These are phyloP conservation scores for Notothenia coriiceps DNA, from an alignment of 2,113 vertebrate genomes.

Conservation along the genomic window DNA sequence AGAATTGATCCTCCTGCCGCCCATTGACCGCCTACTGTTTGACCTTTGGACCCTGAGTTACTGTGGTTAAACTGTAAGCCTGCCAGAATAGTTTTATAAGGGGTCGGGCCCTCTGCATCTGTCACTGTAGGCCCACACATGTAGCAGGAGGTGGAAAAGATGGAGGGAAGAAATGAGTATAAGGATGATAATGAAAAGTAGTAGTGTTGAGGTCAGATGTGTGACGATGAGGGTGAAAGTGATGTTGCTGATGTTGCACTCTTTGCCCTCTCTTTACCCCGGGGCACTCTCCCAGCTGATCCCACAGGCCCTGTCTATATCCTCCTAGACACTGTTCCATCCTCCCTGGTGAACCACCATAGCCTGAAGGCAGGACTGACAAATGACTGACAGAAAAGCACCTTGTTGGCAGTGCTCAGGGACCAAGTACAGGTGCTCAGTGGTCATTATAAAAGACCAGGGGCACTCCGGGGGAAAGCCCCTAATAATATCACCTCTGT, in stretches of 20 bases:
- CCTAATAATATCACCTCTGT: slow-evolving; percentile 57
- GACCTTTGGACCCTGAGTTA: slow-evolving; percentile 63
- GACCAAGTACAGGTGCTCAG: slow-evolving; percentile 45
- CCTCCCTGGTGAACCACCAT: slow-evolving; percentile 39
- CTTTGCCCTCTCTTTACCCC: slow-evolving; percentile 20
- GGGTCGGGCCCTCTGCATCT: slow-evolving; percentile 40
- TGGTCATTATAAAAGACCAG: slow-evolving; percentile 66
- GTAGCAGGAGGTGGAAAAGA: background rate
- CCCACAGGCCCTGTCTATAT: slow-evolving; percentile 25
- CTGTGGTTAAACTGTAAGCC: slow-evolving; percentile 68
- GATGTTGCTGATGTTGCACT: slow-evolving; percentile 11
- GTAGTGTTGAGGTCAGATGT: background rate
- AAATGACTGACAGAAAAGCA: slow-evolving; percentile 64
- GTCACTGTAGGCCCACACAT: slow-evolving; percentile 50
- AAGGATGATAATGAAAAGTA: slow-evolving; percentile 8
- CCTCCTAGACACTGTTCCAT: slow-evolving; percentile 8
- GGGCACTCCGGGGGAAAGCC: slow-evolving; percentile 42
- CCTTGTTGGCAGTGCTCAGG: slow-evolving; percentile 59
- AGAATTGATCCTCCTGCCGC: slow-evolving; percentile 74
- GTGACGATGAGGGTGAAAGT: slow-evolving; percentile 26
- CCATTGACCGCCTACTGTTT: slow-evolving; percentile 59
- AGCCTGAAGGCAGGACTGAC: slow-evolving; percentile 67
- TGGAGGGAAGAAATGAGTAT: background rate
- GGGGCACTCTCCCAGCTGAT: slow-evolving; percentile 63
- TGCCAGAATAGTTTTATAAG: background rate